Base-by-base conservation (phyloP, 2,797 vertebrate genomes). In the Presbytis comata region DNA sequence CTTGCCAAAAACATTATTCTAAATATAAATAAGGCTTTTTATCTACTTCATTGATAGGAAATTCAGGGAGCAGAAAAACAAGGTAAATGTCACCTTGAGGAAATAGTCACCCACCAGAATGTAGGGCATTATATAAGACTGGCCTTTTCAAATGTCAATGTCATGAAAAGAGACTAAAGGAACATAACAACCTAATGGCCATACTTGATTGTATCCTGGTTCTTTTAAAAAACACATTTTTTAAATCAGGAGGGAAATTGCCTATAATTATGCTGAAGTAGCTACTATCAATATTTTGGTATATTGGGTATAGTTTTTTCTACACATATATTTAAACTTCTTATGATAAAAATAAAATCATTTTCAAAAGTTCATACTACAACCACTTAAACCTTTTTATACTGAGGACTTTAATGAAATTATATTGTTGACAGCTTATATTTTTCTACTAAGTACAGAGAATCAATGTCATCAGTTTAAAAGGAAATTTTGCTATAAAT, bases 361-460 rank as follows among this genome's bases (percentile, higher is more conserved):
- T 79, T 64, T 28, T 21, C 16, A 53, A 91, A 96, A 96, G 70
- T 22, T 96, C 46, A 96, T 88, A 96, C 74, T 92, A 80, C 26
- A 79, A 91, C 11, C 64, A 85, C 81, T 92, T 94, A 70, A 96
- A 94, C 22, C 9, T 95, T 92, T 81, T 91, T 96, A 95, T 91
- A 64, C 36, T 81, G 67, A 86, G n/a, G 2, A 5, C 2, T 76
- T 81, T 93, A 81, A 59, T 76, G 59, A 95, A 93, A 79, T 95
- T 67, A 80, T 44, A 86, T 50, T 78, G 30, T 55, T 91, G 85
- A 95, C 16, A 96, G 89, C 41, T 89, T 97, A 46, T 81, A 94
- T 70, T 92, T 97, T 95, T 28, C 26, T 13, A 90, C 79, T 93
- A 95, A 98, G 74, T 33, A 95, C 30, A 90, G 33, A 95, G 33